phyloP scores from a whole-genome alignment of 2,888 invertebrate genomes.

The Tiphia femorata region DNA sequence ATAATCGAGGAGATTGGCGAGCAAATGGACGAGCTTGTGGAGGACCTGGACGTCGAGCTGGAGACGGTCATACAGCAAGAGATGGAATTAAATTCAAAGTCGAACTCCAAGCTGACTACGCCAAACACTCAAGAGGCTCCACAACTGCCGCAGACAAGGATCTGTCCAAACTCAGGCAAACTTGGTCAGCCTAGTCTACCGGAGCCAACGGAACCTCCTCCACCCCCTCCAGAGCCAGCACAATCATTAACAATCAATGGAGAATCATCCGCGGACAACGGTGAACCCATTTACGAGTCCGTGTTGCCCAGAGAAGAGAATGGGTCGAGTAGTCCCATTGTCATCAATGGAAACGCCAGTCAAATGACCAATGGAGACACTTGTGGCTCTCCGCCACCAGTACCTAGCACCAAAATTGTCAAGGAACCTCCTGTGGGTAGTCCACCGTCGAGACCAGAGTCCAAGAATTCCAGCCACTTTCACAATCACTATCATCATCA shows the following conservation, averaged over 20 bases:
- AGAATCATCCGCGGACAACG: slow-evolving; percentile 59
- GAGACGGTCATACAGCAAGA: slow-evolving; percentile 78
- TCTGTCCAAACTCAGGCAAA: slow-evolving; percentile 49
- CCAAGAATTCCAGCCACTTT: slow-evolving; percentile 47
- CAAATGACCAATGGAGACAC: slow-evolving; percentile 52
- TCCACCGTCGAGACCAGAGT: slow-evolving; percentile 57
- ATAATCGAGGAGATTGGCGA: slow-evolving; percentile 87
- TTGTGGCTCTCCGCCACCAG: slow-evolving; percentile 56
- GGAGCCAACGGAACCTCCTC: slow-evolving; percentile 83
- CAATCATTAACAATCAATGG: slow-evolving; percentile 66
- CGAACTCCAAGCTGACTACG: slow-evolving; percentile 45
- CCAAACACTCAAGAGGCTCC: slow-evolving; percentile 43
- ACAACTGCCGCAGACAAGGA: slow-evolving; percentile 47
- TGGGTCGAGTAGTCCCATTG: slow-evolving; percentile 52
- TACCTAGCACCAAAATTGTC: slow-evolving; percentile 52
- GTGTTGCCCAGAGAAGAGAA: slow-evolving; percentile 80
- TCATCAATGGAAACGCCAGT: slow-evolving; percentile 54
- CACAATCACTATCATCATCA: slow-evolving; percentile 44
- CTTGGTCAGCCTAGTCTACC: slow-evolving; percentile 77
- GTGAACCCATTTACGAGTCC: slow-evolving; percentile 89
- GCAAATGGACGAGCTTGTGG: slow-evolving; percentile 86
- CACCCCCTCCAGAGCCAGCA: slow-evolving; percentile 75
- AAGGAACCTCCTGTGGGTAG: slow-evolving; percentile 53
- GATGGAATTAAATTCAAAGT: slow-evolving; percentile 63
- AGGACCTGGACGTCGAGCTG: slow-evolving; percentile 84